Evolutionary conservation across 2,888 invertebrate species (phyloP), one percentile per base, ranked within the genome.

Genomic region (Philonicus albiceps): DNA sequence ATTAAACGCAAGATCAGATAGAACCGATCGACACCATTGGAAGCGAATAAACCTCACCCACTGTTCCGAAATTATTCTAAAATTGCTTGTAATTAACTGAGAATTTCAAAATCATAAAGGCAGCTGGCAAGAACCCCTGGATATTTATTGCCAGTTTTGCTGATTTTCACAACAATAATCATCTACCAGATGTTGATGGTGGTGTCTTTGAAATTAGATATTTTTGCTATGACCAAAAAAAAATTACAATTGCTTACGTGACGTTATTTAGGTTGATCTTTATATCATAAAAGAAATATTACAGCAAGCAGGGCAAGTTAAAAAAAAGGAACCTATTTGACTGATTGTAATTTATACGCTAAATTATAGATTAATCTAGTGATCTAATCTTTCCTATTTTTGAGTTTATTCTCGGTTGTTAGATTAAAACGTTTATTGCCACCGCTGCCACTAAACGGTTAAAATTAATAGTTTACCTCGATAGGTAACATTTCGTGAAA

Each of bases 241-340:
- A 43, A 80, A 80, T 80, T 43, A 53, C 30, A 80, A 80, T 53
- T 80, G 13, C 49, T 80, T 53, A 53, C 53, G 80, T 53, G 80
- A 80, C 80, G 80, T 30, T 80, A 80, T 80, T 80, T 31, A 53
- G 49, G 80, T 49, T 80, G 80, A 80, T 80, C 80, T 53, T 53
- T 80, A 49, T 31, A 8, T 13, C 27, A 49, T 13, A 49, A 80
- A 80, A 31, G 53, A 80, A 80, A 40, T 30, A 80, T 80, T 53
- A 16, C 16, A n/a, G 80, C 53, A 53, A 30, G 49, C 13, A 22
- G 78, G 80, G 6, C 7, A 76, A 22, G 0, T 37, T n/a, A n/a
- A n/a, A n/a, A 16, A 80, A 80, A 80, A 80, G 31, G 53, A n/a
- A 30, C 53, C 8, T 43, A 80, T 49, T 80, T 80, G 80, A 53